phyloP scores from a whole-genome alignment of 2,888 invertebrate genomes.

The Macropis europaea region DNA sequence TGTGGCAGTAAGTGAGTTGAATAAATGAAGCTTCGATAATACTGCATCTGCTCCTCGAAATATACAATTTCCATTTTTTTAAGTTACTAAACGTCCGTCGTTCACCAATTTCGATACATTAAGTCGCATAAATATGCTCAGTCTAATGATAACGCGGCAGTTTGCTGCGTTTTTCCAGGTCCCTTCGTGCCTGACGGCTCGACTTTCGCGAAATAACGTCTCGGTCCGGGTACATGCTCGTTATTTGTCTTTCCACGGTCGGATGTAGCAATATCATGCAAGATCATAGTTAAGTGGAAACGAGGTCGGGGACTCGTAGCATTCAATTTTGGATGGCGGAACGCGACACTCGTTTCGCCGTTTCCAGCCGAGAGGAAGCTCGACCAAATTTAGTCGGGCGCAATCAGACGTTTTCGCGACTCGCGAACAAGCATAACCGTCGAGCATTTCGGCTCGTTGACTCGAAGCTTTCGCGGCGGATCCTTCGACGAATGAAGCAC shows the following conservation, averaged over 20 bases:
- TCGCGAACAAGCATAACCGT: slow-evolving; percentile 9
- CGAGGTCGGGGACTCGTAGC: slow-evolving; percentile 37
- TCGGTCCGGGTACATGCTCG: slow-evolving; percentile 16
- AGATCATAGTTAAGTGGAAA: slow-evolving; percentile 61
- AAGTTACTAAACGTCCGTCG: too few relatives aligned
- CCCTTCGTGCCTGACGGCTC: too few relatives aligned
- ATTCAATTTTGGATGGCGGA: slow-evolving; percentile 54
- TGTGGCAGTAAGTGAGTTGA: too few relatives aligned
- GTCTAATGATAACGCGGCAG: too few relatives aligned
- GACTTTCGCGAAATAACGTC: slow-evolving; percentile 49
- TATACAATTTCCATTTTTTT: too few relatives aligned
- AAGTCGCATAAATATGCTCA: too few relatives aligned
- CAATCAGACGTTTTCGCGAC: slow-evolving; percentile 37
- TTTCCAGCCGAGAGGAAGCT: neutral
- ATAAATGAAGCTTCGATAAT: too few relatives aligned
- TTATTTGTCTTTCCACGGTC: slow-evolving; percentile 59
- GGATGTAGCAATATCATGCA: slow-evolving; percentile 60
- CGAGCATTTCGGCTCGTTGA: slow-evolving; percentile 21
- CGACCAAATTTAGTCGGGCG: slow-evolving; percentile 40
- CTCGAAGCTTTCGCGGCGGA: slow-evolving; percentile 14
- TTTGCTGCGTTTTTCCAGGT: too few relatives aligned
- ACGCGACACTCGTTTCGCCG: slow-evolving; percentile 36
- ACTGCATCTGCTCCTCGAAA: too few relatives aligned
- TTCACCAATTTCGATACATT: too few relatives aligned
- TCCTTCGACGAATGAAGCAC: slow-evolving; percentile 31